Percentiles rank a stretch among this genome's conserved stretches.
Conservation (phyloP, 2,797 vertebrate species). For the Thripadectes ignobilis region DNA sequence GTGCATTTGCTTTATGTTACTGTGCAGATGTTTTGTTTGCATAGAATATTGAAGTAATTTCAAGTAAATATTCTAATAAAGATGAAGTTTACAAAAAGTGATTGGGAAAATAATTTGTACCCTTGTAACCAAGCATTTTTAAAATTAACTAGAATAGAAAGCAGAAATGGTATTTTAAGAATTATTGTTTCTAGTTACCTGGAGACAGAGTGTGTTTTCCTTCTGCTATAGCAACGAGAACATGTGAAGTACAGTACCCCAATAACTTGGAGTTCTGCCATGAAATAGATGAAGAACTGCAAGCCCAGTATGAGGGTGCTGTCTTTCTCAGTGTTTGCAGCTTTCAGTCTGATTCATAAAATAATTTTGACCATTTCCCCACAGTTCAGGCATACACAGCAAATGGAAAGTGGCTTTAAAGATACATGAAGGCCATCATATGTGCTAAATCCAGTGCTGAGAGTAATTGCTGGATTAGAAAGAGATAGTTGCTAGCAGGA, state of each 20-base stretch:
- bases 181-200: constrained; percentile 67
- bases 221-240: constrained; percentile 70
- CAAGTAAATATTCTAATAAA: not conserved
- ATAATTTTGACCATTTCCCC: not conserved
- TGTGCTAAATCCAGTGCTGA: not conserved
- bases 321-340: not conserved
- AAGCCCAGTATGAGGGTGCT: not conserved
- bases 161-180: constrained; percentile 63
- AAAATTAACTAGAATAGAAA: constrained; percentile 57
- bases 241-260: constrained; percentile 39
- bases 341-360: not conserved
- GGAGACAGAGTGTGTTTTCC: constrained; percentile 65
- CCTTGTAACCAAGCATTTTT: constrained; percentile 38
- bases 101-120: constrained; percentile 29
- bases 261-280: constrained; percentile 71
- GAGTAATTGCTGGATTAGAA: not conserved
- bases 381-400: not conserved
- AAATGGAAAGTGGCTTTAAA: not conserved
- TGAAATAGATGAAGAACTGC: constrained; percentile 37
- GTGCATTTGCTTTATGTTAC: not conserved
- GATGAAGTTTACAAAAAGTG: not conserved
- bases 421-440: not conserved
- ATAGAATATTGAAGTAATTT: not conserved
- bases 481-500: not conserved
- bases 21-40: not conserved